Conservation (phyloP, 1,140 invertebrate species). For the Mactra quadrangularis region DNA sequence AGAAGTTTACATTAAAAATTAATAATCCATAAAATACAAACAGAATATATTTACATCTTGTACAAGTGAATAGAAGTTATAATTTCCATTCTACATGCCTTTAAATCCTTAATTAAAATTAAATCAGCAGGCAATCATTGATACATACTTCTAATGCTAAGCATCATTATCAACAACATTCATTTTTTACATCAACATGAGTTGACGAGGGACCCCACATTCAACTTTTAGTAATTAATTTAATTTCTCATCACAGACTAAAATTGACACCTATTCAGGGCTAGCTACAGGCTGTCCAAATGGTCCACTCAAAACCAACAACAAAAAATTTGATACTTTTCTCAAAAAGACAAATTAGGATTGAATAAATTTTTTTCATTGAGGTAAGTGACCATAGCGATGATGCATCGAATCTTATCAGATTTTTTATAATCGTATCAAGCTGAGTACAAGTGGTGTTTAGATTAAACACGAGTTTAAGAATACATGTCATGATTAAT, state of each 20-base stretch:
- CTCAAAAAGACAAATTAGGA: conserved; percentile 22
- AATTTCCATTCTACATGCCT: too few species aligned
- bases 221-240: conserved; percentile 43
- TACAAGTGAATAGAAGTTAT: too few species aligned
- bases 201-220: neutral
- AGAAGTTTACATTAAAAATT: too few species aligned
- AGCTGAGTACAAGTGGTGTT: conserved; percentile 29
- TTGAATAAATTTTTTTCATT: conserved; percentile 37
- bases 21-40: too few species aligned
- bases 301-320: conserved; percentile 4
- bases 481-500: conserved; percentile 28
- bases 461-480: conserved; percentile 29
- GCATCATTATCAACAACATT: too few species aligned
- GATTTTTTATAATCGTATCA: conserved; percentile 17
- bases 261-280: conserved; percentile 44
- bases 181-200: too few species aligned
- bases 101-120: neutral
- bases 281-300: conserved; percentile 32
- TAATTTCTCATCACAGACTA: conserved; percentile 14
- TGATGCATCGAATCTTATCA: conserved; percentile 4
- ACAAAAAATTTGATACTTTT: conserved; percentile 20
- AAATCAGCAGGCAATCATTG: neutral
- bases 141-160: neutral
- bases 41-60: too few species aligned
- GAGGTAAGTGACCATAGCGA: conserved; percentile 30